phyloP scores from a whole-genome alignment of 2,113 vertebrate genomes.

The Turnix velox region DNA sequence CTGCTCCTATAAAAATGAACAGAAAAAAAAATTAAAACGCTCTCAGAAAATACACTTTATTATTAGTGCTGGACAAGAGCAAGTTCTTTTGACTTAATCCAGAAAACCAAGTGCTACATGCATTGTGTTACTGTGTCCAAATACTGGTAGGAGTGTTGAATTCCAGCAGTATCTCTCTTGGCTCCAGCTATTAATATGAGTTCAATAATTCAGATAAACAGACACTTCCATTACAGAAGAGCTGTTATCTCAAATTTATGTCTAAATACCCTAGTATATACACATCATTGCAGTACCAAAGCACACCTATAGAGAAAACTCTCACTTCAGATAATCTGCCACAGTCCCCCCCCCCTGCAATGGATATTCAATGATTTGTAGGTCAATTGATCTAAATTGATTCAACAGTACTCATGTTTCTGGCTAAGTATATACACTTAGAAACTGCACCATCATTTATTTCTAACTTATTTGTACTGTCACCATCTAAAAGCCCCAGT shows the following conservation, averaged over 20 bases:
- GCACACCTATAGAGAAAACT: background rate
- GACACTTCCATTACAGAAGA: background rate
- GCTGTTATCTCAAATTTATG: background rate
- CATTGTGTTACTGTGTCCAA: background rate
- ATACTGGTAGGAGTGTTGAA: background rate
- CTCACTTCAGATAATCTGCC: background rate
- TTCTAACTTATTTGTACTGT: background rate
- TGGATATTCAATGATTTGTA: background rate
- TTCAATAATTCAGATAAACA: background rate
- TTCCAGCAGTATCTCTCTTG: background rate
- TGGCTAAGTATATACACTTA: background rate
- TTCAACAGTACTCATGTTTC: background rate
- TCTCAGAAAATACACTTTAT: background rate
- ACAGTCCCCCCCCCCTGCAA: background rate
- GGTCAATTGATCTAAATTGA: too few species aligned
- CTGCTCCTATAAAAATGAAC: conserved; percentile 82
- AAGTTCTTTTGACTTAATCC: background rate
- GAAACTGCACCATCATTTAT: background rate
- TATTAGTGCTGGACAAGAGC: background rate
- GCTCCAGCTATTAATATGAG: background rate
- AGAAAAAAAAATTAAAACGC: background rate
- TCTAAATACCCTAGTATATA: background rate
- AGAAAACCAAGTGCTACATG: background rate
- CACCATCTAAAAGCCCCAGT: background rate
- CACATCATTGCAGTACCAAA: background rate